Conservation (phyloP, 1,140 invertebrate species). For the Papilio helenus region DNA sequence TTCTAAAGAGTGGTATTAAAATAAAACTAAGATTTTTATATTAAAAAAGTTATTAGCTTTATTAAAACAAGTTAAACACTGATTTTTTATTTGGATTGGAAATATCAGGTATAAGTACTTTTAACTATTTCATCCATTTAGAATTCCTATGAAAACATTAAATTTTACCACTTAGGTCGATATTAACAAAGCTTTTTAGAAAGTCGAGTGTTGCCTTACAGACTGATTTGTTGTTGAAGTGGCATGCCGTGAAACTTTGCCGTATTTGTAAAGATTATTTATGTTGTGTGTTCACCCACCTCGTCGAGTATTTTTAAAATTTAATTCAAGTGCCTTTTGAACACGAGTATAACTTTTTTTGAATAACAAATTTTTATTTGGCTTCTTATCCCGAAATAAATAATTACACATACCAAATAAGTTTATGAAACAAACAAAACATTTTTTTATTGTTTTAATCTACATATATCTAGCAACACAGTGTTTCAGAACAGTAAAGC, state of each 20-base stretch:
- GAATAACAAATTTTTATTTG: background rate
- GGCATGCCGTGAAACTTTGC: constrained; percentile 2
- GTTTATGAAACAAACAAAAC: too few species aligned
- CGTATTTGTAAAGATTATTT: constrained; percentile 17
- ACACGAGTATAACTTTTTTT: background rate
- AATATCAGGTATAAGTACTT: too few species aligned
- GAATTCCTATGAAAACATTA: background rate
- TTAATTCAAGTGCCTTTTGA: background rate
- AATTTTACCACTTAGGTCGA: background rate
- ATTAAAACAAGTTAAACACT: too few species aligned
- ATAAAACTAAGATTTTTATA: background rate
- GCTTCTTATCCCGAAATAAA: background rate
- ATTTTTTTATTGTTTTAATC: too few species aligned
- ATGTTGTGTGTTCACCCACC: background rate
- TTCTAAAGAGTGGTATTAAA: background rate
- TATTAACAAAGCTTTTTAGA: background rate
- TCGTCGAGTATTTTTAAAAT: background rate
- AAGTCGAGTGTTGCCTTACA: constrained; percentile 5
- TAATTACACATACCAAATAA: too few species aligned
- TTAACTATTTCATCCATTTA: background rate
- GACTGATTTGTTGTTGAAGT: constrained; percentile 7
- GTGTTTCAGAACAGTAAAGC: too few species aligned
- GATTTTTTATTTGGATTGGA: background rate
- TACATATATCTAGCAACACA: too few species aligned
- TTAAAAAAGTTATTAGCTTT: too few species aligned